phyloP scores from a whole-genome alignment of 1,140 invertebrate genomes.

The Bombus polaris region DNA sequence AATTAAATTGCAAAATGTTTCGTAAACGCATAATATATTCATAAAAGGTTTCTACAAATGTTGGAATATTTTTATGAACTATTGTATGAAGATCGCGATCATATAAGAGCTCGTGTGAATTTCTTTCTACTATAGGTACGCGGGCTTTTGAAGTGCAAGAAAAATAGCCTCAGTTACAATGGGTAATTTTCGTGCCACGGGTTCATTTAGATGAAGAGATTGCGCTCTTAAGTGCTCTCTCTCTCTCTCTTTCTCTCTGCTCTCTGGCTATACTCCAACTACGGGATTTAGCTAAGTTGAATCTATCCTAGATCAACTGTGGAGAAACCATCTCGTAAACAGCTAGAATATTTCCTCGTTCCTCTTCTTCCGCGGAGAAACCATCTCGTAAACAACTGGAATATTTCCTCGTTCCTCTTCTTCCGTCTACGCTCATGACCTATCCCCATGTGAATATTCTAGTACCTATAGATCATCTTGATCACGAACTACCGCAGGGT shows the following conservation, averaged over 20 bases:
- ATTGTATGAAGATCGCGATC: not conserved
- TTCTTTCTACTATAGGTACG: slow-evolving; percentile 36
- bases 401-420: not conserved
- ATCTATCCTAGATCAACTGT: slow-evolving; percentile 30
- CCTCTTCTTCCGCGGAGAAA: not conserved
- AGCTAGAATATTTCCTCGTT: not conserved
- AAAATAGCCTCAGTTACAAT: slow-evolving; percentile 50
- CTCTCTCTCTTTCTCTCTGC: slow-evolving; percentile 1
- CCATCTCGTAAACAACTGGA: not conserved
- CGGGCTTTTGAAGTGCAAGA: slow-evolving; percentile 45
- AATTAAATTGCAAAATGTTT: not conserved
- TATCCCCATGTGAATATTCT: too few species aligned
- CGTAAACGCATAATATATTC: not conserved
- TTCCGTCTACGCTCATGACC: not conserved
- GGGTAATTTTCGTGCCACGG: slow-evolving; percentile 52
- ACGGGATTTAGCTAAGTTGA: slow-evolving; percentile 35
- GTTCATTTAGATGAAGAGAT: slow-evolving; percentile 52
- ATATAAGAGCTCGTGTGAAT: slow-evolving; percentile 39
- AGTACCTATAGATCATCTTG: not conserved
- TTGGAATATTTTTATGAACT: not conserved
- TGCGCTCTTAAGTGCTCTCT: slow-evolving; percentile 3
- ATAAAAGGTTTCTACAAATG: not conserved
- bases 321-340: not conserved
- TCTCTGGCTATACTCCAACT: slow-evolving; percentile 5
- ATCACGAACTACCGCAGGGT: not conserved